Percentiles rank a stretch among this genome's conserved stretches.
Evolutionary conservation across 1,140 invertebrate species (phyloP).

Genomic region (Atta cephalotes): DNA sequence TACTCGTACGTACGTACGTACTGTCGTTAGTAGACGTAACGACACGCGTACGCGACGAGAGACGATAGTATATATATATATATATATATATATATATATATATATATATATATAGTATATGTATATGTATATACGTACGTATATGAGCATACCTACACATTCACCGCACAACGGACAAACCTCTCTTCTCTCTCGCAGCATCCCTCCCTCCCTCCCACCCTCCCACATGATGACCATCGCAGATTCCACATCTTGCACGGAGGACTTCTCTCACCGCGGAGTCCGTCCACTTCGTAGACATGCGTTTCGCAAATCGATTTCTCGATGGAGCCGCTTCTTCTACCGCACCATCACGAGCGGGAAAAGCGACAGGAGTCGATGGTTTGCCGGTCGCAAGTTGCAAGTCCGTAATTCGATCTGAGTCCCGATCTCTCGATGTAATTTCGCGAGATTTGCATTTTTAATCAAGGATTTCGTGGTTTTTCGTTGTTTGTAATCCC

Average conservation of each 20-base stretch:
- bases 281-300: neutral
- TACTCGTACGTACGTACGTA: too few relatives aligned
- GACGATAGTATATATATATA: too few relatives aligned
- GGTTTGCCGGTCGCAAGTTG: neutral
- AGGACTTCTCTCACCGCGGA: constrained; percentile 12
- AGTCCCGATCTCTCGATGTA: constrained; percentile 3
- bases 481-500: constrained; percentile 15
- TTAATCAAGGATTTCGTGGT: neutral
- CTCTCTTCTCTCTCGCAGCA: constrained; percentile 19
- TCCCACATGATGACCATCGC: constrained; percentile 57
- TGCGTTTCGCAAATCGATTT: constrained; percentile 72
- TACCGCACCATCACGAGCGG: constrained; percentile 51
- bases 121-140: too few relatives aligned
- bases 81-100: too few relatives aligned
- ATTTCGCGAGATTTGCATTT: constrained; percentile 12
- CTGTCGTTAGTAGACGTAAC: too few relatives aligned
- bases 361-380: constrained; percentile 57
- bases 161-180: neutral
- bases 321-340: constrained; percentile 56
- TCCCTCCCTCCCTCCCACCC: neutral
- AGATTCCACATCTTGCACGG: constrained; percentile 48
- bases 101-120: too few relatives aligned
- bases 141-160: neutral
- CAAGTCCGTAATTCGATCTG: constrained; percentile 22
- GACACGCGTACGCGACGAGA: too few relatives aligned